A percentile compares a stretch with the other conserved stretches of the same genome.
Conservation (phyloP, 2,888 invertebrate species). For the Arge pagana region DNA sequence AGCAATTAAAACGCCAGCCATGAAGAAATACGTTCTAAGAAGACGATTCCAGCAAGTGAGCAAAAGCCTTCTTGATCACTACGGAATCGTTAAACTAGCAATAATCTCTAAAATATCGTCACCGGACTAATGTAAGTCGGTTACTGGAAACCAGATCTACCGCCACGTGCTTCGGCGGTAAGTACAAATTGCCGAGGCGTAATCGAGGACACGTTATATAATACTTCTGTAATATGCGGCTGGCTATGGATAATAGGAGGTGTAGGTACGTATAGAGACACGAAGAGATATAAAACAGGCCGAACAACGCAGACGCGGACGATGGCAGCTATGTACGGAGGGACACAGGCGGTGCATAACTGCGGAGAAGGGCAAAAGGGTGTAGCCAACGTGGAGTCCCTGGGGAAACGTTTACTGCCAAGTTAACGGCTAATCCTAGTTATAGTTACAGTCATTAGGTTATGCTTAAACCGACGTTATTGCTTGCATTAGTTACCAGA, state of each 20-base stretch:
- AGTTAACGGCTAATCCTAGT: slow-evolving; percentile 46
- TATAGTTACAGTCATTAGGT: slow-evolving; percentile 46
- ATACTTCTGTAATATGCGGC: slow-evolving; percentile 38
- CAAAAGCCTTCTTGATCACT: slow-evolving; percentile 1
- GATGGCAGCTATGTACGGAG: too few species aligned
- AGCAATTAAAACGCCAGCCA: slow-evolving; percentile 6
- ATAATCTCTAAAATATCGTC: slow-evolving; percentile 13
- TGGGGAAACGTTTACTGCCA: slow-evolving; percentile 43
- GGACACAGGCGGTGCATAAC: too few species aligned
- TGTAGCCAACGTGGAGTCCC: slow-evolving; percentile 30
- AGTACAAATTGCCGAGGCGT: too few species aligned
- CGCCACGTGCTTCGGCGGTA: too few species aligned
- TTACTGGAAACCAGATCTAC: too few species aligned
- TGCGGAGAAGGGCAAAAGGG: slow-evolving; percentile 12
- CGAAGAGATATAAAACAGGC: too few species aligned
- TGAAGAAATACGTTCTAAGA: neutral
- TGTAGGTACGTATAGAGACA: neutral
- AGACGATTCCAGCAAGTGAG: slow-evolving; percentile 4
- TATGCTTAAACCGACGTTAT: slow-evolving; percentile 46
- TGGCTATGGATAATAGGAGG: too few species aligned
- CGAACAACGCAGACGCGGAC: too few species aligned
- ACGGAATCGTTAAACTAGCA: slow-evolving; percentile 1
- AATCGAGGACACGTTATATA: too few species aligned
- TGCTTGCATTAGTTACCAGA: slow-evolving; percentile 45
- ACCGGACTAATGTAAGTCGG: too few species aligned